These are phyloP conservation scores for Agelas oroides DNA, from an alignment of 37 sponge, comb jelly and placozoan genomes.

Conservation along the genomic window DNA sequence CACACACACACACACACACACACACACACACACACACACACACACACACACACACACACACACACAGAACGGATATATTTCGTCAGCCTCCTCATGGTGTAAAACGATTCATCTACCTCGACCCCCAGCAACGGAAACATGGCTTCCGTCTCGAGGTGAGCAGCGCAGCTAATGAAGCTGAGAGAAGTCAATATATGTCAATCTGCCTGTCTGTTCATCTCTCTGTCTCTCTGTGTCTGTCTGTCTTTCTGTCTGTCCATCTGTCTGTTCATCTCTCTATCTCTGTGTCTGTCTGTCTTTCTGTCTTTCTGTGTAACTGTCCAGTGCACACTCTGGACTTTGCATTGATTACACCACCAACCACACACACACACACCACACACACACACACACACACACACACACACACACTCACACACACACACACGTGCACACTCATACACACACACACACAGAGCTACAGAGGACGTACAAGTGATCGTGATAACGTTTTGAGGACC, in stretches of 20 bases:
- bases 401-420: neutral
- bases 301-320: too few relatives aligned
- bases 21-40: too few relatives aligned
- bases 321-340: too few relatives aligned
- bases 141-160: slow-evolving; percentile 67
- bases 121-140: slow-evolving; percentile 37
- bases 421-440: neutral
- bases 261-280: too few relatives aligned
- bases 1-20: too few relatives aligned
- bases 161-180: neutral
- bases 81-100: slow-evolving; percentile 57
- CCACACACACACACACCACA: too few relatives aligned
- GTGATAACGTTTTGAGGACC: slow-evolving; percentile 35
- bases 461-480: slow-evolving; percentile 32
- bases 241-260: too few relatives aligned
- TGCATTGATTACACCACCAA: too few relatives aligned
- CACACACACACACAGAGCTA: slow-evolving; percentile 42
- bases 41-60: too few relatives aligned
- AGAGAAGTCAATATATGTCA: neutral
- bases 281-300: too few relatives aligned
- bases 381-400: neutral
- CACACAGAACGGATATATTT: slow-evolving; percentile 39
- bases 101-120: slow-evolving; percentile 42
- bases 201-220: neutral
- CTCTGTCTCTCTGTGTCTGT: too few relatives aligned